A percentile compares a stretch with the other conserved stretches of the same genome.
Conservation (phyloP, 2,113 vertebrate genomes). For the Amazona vittata region DNA sequence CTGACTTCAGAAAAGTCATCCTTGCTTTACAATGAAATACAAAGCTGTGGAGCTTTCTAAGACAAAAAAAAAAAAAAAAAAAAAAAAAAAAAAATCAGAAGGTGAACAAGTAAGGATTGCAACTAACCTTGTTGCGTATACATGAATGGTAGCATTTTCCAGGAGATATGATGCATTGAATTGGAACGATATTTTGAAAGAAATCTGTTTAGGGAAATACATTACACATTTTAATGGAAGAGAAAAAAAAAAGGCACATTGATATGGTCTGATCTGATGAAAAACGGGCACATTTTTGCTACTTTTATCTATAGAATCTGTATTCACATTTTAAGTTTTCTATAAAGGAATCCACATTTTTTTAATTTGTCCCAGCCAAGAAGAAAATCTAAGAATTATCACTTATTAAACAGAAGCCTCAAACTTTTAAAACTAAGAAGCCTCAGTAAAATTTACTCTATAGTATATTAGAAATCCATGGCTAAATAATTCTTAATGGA, state of each 20-base stretch:
- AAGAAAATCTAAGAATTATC: neutral
- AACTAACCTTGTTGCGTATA: slow-evolving; percentile 87
- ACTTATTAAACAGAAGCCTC: neutral
- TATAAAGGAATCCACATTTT: neutral
- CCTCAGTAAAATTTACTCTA: neutral
- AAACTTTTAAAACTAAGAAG: neutral
- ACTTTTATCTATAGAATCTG: neutral
- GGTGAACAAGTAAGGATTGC: neutral
- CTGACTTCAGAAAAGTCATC: neutral
- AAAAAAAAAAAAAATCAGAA: neutral
- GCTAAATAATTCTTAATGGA: neutral
- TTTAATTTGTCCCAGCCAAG: neutral
- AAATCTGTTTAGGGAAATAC: slow-evolving; percentile 76
- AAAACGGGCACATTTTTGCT: neutral
- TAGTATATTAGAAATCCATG: neutral
- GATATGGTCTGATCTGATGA: neutral
- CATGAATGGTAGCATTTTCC: slow-evolving; percentile 81
- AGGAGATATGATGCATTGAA: slow-evolving; percentile 82
- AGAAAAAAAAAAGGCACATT: neutral
- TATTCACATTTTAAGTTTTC: neutral
- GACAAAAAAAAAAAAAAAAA: neutral
- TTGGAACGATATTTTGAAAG: slow-evolving; percentile 88
- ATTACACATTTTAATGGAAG: neutral
- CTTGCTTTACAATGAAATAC: neutral
- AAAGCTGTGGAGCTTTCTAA: neutral